Evolutionary conservation across 2,113 vertebrate species (phyloP).

Genomic region (Athene noctua): DNA sequence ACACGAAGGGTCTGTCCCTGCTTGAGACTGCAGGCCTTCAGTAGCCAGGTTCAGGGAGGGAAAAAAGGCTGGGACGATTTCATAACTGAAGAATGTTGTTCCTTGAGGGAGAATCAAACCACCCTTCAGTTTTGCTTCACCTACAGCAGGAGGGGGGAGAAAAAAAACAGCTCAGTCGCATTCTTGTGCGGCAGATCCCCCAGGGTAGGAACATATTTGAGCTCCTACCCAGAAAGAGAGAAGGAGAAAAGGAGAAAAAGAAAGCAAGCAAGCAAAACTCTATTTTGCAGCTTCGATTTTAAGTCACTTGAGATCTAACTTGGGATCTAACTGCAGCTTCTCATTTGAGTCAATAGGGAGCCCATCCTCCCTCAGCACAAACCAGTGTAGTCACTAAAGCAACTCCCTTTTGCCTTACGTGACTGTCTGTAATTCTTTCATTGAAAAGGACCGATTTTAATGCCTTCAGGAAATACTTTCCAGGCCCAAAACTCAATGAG

Average conservation of each 20-base stretch:
- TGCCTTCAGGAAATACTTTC: slow-evolving; percentile 20
- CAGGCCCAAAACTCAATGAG: neutral
- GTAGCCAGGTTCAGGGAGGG: neutral
- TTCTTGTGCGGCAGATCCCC: slow-evolving; percentile 67
- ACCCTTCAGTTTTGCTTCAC: slow-evolving; percentile 66
- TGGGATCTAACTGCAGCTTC: neutral
- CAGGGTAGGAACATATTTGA: slow-evolving; percentile 66
- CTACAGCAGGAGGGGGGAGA: slow-evolving; percentile 21
- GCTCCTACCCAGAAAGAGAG: slow-evolving; percentile 25
- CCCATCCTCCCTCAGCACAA: neutral
- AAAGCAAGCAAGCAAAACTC: neutral
- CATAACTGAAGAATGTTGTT: slow-evolving; percentile 74
- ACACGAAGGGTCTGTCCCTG: neutral
- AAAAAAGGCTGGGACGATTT: slow-evolving; percentile 51
- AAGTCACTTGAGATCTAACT: neutral
- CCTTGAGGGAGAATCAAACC: slow-evolving; percentile 69
- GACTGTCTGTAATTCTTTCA: neutral
- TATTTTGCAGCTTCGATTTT: neutral
- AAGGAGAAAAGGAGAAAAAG: neutral
- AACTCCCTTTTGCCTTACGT: neutral
- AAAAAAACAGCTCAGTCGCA: slow-evolving; percentile 47
- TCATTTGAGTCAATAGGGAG: neutral
- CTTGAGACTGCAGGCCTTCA: neutral
- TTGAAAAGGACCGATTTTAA: neutral
- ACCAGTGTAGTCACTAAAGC: neutral